Conservation (phyloP, 1,140 invertebrate species). For the Cataglyphis hispanica region DNA sequence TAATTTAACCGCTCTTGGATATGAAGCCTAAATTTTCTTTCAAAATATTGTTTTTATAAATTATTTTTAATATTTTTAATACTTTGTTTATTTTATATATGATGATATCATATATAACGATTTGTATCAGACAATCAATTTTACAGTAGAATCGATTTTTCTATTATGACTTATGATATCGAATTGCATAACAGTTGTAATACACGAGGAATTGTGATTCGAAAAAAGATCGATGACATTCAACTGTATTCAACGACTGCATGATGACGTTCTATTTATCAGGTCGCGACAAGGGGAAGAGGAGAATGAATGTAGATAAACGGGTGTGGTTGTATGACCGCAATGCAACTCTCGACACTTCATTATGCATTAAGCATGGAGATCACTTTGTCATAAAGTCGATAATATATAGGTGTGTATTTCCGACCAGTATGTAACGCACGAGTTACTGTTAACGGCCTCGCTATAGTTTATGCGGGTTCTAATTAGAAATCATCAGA, state of each 20-base stretch:
- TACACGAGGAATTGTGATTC: not conserved
- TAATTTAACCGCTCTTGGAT: not conserved
- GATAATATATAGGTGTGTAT: slow-evolving; percentile 23
- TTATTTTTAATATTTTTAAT: slow-evolving; percentile 6
- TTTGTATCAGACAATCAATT: not conserved
- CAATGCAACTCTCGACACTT: slow-evolving; percentile 32
- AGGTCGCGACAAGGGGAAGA: not conserved
- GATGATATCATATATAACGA: not conserved
- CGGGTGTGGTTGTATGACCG: not conserved
- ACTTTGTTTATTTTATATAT: not conserved
- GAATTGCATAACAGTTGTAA: not conserved
- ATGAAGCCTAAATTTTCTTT: not conserved
- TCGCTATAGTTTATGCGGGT: not conserved
- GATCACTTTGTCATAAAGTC: slow-evolving; percentile 9
- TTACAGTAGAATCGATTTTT: not conserved
- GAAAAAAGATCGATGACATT: slow-evolving; percentile 5
- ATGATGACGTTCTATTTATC: not conserved
- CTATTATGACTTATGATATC: not conserved
- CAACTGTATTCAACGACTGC: not conserved
- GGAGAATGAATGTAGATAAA: not conserved
- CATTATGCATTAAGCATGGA: slow-evolving; percentile 26
- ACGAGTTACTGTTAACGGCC: not conserved
- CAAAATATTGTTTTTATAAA: not conserved
- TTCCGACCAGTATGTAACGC: not conserved
- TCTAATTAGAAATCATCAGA: slow-evolving; percentile 36